These are phyloP conservation scores for Lutjanus argentimaculatus DNA, from an alignment of 2,797 vertebrate genomes.

Conservation along the genomic window DNA sequence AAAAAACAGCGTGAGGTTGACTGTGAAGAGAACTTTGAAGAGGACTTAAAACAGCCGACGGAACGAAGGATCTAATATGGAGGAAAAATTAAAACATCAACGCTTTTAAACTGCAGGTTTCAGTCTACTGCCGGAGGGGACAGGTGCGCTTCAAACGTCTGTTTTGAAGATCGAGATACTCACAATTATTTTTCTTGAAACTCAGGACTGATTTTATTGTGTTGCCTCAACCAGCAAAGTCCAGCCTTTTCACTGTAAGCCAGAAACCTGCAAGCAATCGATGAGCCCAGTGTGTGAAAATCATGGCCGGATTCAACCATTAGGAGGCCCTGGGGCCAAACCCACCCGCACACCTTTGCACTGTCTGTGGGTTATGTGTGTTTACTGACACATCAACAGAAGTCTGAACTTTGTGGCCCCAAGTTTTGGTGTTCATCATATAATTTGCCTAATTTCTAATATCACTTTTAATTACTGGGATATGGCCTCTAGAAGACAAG, in stretches of 20 bases:
- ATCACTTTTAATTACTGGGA: not conserved
- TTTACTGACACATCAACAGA: not conserved
- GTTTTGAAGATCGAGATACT: conserved; percentile 30
- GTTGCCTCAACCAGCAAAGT: not conserved
- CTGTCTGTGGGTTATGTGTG: not conserved
- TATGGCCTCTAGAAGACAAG: not conserved
- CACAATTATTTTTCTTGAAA: not conserved
- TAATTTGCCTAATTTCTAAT: not conserved
- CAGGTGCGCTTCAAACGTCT: conserved; percentile 42
- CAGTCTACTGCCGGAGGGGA: conserved; percentile 45
- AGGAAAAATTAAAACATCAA: conserved; percentile 24
- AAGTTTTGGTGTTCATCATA: not conserved
- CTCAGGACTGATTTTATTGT: conserved; percentile 7
- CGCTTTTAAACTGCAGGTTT: conserved; percentile 23
- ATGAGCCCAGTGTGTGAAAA: not conserved
- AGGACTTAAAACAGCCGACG: conserved; percentile 48
- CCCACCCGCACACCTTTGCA: not conserved
- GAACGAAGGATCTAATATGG: conserved; percentile 54
- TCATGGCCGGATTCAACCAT: not conserved
- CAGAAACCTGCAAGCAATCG: not conserved
- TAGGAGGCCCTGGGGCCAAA: not conserved
- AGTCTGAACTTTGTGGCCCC: not conserved
- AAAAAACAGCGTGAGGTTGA: conserved; percentile 30
- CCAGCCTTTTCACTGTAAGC: not conserved
- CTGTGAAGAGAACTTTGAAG: conserved; percentile 63